phyloP scores from a whole-genome alignment of 1,140 invertebrate genomes.

The Coelopa frigida region DNA sequence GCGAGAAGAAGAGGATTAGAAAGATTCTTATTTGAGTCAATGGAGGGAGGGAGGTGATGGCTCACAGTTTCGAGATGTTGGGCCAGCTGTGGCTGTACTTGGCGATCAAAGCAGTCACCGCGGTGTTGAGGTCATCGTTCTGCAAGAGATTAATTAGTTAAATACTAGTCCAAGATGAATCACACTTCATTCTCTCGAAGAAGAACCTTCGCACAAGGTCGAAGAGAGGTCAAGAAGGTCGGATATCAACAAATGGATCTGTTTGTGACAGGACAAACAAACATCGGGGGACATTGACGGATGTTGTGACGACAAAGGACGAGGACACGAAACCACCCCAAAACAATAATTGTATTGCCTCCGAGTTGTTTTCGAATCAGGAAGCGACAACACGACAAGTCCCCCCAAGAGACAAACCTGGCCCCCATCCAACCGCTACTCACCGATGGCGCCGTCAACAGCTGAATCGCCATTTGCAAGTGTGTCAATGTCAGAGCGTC shows the following conservation, averaged over 20 bases:
- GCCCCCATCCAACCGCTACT: constrained; percentile 10
- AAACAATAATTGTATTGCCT: too few species aligned
- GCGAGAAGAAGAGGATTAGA: background rate
- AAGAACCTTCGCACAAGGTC: too few species aligned
- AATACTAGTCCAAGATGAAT: background rate
- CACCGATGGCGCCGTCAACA: constrained; percentile 52
- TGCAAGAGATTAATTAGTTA: constrained; percentile 9
- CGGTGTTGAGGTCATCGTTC: constrained; percentile 42
- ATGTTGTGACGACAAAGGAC: too few species aligned
- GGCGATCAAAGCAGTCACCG: constrained; percentile 34
- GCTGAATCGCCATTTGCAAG: constrained; percentile 52
- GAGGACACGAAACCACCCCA: too few species aligned
- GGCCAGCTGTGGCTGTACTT: constrained; percentile 42
- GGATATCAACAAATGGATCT: too few species aligned
- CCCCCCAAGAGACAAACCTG: too few species aligned
- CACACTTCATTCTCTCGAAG: too few species aligned
- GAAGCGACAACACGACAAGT: too few species aligned
- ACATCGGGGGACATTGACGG: too few species aligned
- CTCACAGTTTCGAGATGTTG: constrained; percentile 40
- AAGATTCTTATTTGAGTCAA: background rate
- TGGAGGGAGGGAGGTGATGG: background rate
- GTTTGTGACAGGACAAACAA: too few species aligned
- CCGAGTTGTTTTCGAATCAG: too few species aligned
- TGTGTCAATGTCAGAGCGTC: constrained; percentile 48
- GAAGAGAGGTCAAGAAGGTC: too few species aligned